Conservation (phyloP, 2,113 vertebrate species). For the Chaenocephalus aceratus region DNA sequence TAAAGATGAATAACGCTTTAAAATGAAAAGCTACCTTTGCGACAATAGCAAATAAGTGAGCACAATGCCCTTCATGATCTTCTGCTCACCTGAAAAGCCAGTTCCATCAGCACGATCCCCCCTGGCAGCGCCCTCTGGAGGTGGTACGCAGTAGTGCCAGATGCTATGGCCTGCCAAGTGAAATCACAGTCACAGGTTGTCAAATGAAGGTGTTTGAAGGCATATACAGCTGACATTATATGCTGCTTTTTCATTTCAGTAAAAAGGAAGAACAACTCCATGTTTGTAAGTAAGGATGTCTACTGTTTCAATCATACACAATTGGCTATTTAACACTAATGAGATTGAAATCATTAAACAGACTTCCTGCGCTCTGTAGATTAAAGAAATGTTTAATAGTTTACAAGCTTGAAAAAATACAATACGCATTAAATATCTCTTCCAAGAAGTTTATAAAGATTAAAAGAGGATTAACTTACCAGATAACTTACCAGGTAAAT, state of each 20-base stretch:
- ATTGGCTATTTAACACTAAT: too few species aligned
- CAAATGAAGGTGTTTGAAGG: background rate
- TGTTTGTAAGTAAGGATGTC: background rate
- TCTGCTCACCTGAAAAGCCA: conserved; percentile 93
- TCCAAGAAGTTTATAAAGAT: too few species aligned
- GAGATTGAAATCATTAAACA: too few species aligned
- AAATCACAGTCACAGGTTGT: background rate
- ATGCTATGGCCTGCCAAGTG: conserved; percentile 82
- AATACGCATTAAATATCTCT: too few species aligned
- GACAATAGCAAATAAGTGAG: background rate
- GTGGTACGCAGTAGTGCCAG: conserved; percentile 88
- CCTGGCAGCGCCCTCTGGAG: conserved; percentile 96
- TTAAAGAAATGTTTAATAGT: too few species aligned
- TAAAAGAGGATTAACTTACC: too few species aligned
- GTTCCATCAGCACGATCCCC: conserved; percentile 96
- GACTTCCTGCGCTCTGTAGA: too few species aligned
- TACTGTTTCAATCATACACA: too few species aligned
- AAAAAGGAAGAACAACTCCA: background rate
- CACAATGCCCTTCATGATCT: background rate
- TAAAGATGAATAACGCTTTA: background rate
- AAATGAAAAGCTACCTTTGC: background rate
- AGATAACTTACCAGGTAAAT: too few species aligned
- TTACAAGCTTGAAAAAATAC: too few species aligned
- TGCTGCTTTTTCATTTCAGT: background rate
- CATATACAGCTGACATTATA: background rate